Percentiles rank a stretch among this genome's conserved stretches.
These are phyloP conservation scores for Suncus etruscus DNA, from an alignment of 2,113 vertebrate genomes.

Conservation along the genomic window DNA sequence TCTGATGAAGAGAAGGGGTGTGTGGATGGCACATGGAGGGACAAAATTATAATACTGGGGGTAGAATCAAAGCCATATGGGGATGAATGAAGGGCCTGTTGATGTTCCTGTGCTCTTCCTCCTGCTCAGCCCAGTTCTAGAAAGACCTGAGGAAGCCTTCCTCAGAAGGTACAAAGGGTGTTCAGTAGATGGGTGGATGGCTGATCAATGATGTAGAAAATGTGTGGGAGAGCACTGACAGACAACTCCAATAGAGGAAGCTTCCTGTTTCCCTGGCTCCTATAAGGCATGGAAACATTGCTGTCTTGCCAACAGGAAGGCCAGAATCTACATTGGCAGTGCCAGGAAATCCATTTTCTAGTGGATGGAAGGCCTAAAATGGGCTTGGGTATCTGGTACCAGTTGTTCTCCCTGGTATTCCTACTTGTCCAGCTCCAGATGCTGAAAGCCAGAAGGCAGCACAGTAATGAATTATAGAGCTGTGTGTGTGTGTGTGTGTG, in stretches of 20 bases:
- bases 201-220: constrained; percentile 44
- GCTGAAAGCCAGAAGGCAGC: constrained; percentile 55
- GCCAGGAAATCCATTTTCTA: constrained; percentile 67
- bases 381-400: constrained; percentile 63
- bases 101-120: not conserved
- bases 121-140: not conserved
- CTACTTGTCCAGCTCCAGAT: constrained; percentile 40
- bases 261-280: constrained; percentile 59
- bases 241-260: not conserved
- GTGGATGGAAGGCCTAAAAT: constrained; percentile 55
- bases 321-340: not conserved
- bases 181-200: constrained; percentile 50
- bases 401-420: not conserved
- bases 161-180: not conserved
- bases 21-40: not conserved
- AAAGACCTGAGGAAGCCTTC: not conserved
- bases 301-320: not conserved
- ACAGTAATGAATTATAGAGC: not conserved
- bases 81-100: fast-evolving
- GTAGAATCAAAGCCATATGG: not conserved
- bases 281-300: constrained; percentile 59
- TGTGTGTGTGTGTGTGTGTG: too few relatives aligned
- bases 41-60: not conserved
- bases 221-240: constrained; percentile 11
- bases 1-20: not conserved